Evolutionary conservation across 2,113 vertebrate genomes (phyloP).

Genomic region (Ceyx melanurus): DNA sequence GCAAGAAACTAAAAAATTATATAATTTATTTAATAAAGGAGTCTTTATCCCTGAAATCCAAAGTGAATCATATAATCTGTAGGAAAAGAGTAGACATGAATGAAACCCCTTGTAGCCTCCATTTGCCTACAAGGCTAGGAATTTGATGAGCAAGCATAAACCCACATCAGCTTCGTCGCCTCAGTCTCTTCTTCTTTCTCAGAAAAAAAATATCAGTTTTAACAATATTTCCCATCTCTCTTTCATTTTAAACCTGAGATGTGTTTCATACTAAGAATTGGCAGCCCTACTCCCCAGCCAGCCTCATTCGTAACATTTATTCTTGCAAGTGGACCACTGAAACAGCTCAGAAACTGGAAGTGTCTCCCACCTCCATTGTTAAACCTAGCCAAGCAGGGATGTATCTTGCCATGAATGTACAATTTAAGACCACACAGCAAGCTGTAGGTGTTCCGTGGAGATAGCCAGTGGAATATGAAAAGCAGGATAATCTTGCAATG

Average conservation of each 20-base stretch:
- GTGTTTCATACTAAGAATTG: background rate
- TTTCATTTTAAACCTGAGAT: background rate
- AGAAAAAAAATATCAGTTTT: background rate
- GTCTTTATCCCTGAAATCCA: background rate
- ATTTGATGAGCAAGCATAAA: background rate
- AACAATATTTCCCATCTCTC: background rate
- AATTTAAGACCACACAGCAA: background rate
- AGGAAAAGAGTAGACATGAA: background rate
- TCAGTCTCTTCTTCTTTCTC: background rate
- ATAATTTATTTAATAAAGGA: background rate
- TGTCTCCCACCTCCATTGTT: background rate
- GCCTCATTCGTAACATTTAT: background rate
- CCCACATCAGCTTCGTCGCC: background rate
- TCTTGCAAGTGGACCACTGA: background rate
- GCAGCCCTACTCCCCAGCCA: background rate
- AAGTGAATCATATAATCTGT: background rate
- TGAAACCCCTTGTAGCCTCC: background rate
- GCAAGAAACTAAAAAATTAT: background rate
- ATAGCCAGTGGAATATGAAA: background rate
- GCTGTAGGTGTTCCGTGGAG: background rate
- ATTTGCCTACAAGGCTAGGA: background rate
- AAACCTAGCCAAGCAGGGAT: background rate
- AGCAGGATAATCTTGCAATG: background rate
- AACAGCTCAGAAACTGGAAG: background rate
- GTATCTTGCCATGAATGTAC: background rate